phyloP scores from a whole-genome alignment of 92 coral and sea anemone genomes.

The Meandrina meandrites region DNA sequence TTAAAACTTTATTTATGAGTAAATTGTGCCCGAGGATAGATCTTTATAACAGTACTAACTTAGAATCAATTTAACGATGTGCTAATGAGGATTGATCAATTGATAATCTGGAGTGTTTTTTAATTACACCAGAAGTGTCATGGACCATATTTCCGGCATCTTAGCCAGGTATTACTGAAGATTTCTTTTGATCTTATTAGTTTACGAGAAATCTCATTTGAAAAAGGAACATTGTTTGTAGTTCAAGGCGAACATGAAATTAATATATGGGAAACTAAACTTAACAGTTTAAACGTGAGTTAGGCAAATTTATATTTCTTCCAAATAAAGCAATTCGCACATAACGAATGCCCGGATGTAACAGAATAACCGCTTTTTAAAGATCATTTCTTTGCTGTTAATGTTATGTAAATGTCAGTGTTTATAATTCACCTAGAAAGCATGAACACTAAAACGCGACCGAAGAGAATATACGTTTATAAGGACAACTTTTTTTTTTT shows the following conservation, averaged over 20 bases:
- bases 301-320: background rate
- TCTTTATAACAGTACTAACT: background rate
- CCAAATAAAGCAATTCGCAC: background rate
- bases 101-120: background rate
- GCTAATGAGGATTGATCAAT: conserved; percentile 11
- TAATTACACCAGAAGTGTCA: background rate
- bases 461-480: background rate
- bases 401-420: background rate
- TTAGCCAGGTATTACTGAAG: background rate
- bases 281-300: background rate
- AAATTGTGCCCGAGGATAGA: conserved; percentile 6
- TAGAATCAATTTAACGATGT: conserved; percentile 15
- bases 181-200: conserved; percentile 5
- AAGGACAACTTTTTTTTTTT: background rate
- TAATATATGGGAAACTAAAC: background rate
- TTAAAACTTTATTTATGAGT: background rate
- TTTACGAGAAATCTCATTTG: background rate
- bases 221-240: background rate
- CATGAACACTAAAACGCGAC: background rate
- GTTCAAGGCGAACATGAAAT: background rate
- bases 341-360: background rate
- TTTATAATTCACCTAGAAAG: background rate
- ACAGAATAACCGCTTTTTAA: background rate
- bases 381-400: background rate
- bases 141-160: background rate